Base-by-base conservation (phyloP, 2,888 invertebrate species). In the Fabriciana adippe region DNA sequence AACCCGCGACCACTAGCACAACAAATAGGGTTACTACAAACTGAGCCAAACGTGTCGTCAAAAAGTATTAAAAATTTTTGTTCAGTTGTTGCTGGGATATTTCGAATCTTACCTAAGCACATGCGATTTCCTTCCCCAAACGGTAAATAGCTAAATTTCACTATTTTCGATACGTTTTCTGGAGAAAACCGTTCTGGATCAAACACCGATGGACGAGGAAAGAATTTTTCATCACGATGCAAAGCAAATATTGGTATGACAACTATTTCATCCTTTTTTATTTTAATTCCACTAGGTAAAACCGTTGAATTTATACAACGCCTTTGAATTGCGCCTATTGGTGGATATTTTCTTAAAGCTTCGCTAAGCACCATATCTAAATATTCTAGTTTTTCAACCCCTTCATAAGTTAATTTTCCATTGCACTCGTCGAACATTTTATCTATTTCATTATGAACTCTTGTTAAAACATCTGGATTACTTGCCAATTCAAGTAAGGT, bases 51-150 rank as follows among this genome's bases (percentile, higher is more conserved):
- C n/a, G n/a, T n/a, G n/a, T n/a, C n/a, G n/a, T n/a, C n/a, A n/a
- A n/a, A n/a, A n/a, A 21, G 1, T 54, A 13, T 18, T 2, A 14
- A 21, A 54, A 5, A 0, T 16, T 6, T 14, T 54, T 21, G 14
- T 11, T 54, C 2, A 50, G 26, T 60, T n/a, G 15, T 26, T 47
- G 15, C 4, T 2, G n/a, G 5, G 2, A 50, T n/a, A 6, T 14
- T 13, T 5, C 2, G 11, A 45, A 6, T 26, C 15, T 85, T 78
- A 93, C 93, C 93, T 59, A 93, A 83, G 74, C 93, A 93, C 73
- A 86, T 85, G 45, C 93, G 82, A 55, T 92, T 90, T 54, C 93
- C 93, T 75, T 89, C 92, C 14, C 93, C 93, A 78, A 93, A 93
- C 8, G 93, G 90, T 68, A 93, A 74, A 75, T 84, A 93, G 21